These are phyloP conservation scores for Drosophila hamatofila DNA, from an alignment of 2,888 invertebrate genomes.

Conservation along the genomic window DNA sequence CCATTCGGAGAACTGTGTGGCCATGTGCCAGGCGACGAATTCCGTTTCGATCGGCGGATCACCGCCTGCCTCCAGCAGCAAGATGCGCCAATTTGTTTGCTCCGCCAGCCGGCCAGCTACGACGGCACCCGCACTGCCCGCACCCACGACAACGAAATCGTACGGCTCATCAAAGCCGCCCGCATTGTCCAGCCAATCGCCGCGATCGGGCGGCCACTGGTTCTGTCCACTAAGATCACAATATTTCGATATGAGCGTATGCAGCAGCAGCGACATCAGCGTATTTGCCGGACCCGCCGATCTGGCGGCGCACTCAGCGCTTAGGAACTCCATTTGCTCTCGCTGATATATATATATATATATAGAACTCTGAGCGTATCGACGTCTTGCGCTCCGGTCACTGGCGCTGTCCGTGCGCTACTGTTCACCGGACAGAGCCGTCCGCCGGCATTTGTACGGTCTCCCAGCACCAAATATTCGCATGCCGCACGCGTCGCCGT, in stretches of 20 bases:
- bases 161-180: conserved; percentile 81
- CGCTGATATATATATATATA: no score
- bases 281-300: conserved; percentile 85
- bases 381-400: conserved; percentile 11
- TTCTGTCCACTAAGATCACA: conserved; percentile 87
- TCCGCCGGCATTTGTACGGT: conserved; percentile 70
- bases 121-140: conserved; percentile 88
- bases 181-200: conserved; percentile 60
- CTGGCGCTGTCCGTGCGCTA: conserved; percentile 50
- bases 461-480: conserved; percentile 38
- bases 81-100: conserved; percentile 90
- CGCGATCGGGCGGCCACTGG: conserved; percentile 87
- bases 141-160: conserved; percentile 88
- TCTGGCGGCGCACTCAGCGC: conserved; percentile 81
- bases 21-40: conserved; percentile 84
- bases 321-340: conserved; percentile 81
- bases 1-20: conserved; percentile 83
- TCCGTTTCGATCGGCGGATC: conserved; percentile 87
- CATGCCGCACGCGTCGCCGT: conserved; percentile 65
- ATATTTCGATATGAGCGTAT: conserved; percentile 87
- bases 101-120: conserved; percentile 90
- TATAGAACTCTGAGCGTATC: not conserved
- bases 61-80: conserved; percentile 92
- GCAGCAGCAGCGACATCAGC: conserved; percentile 87
- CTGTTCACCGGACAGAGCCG: conserved; percentile 44